Evolutionary conservation across 2,113 vertebrate genomes (phyloP).

Genomic region (Scomber japonicus): DNA sequence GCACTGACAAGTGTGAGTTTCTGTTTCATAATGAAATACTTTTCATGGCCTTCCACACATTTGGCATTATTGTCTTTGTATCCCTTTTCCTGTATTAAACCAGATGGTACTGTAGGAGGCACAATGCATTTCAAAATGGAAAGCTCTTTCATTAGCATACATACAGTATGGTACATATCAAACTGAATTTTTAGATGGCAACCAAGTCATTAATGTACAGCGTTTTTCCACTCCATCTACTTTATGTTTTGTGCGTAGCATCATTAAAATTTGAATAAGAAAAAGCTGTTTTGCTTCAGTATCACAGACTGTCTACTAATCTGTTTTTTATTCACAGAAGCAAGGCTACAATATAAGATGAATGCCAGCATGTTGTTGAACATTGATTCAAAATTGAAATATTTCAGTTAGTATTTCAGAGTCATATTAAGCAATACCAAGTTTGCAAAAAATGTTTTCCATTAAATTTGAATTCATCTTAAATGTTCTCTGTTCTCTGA

Average conservation of each 20-base stretch:
- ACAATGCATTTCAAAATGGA: constrained; percentile 17
- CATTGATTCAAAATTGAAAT: constrained; percentile 5
- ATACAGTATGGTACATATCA: constrained; percentile 22
- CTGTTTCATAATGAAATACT: constrained; percentile 21
- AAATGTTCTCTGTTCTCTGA: constrained; percentile 55
- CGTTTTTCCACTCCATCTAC: neutral
- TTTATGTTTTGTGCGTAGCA: neutral
- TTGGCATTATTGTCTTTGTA: constrained; percentile 17
- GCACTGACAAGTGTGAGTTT: constrained; percentile 1
- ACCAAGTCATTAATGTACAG: neutral
- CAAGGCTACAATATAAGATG: neutral
- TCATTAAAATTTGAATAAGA: constrained; percentile 32
- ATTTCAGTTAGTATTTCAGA: neutral
- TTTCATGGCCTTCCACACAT: constrained; percentile 17
- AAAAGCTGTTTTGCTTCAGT: constrained; percentile 16
- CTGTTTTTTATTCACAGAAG: neutral
- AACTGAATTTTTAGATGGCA: constrained; percentile 25
- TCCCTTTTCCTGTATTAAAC: constrained; percentile 1
- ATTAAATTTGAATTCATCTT: constrained; percentile 50
- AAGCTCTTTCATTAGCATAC: constrained; percentile 7
- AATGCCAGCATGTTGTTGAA: neutral
- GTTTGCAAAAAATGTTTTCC: too few relatives aligned
- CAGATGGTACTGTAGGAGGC: constrained; percentile 29
- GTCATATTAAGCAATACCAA: constrained; percentile 46
- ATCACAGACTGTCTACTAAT: neutral